Conservation (phyloP, 2,888 invertebrate species). For the Holacanthella duospinosa region DNA sequence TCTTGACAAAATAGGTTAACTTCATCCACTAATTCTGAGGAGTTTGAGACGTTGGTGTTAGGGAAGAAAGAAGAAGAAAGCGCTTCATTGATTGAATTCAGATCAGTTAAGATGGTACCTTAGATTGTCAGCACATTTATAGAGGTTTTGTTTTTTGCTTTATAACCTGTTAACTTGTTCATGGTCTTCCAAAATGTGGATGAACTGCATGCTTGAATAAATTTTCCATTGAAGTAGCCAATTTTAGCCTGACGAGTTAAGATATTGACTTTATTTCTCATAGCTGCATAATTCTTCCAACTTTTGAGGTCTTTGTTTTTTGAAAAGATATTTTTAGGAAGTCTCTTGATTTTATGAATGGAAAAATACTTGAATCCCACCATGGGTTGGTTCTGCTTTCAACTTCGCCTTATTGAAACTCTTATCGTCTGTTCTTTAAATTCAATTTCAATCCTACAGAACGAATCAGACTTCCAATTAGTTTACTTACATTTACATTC, state of each 20-base stretch:
- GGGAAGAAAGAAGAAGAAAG: neutral
- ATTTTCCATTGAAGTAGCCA: neutral
- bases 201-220: neutral
- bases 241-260: neutral
- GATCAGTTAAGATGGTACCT: neutral
- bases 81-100: neutral
- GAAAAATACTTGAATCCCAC: neutral
- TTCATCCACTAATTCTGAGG: neutral
- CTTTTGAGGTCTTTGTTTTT: neutral
- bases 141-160: neutral
- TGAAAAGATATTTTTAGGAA: neutral
- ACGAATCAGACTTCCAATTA: too few relatives aligned
- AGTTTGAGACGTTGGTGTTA: neutral
- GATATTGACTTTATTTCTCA: neutral
- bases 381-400: neutral
- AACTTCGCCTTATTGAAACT: too few relatives aligned
- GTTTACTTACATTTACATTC: too few relatives aligned
- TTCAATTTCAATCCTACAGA: too few relatives aligned
- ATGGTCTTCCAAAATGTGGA: neutral
- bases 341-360: neutral
- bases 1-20: neutral
- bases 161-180: neutral
- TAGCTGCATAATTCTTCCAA: neutral
- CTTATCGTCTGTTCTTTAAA: too few relatives aligned
- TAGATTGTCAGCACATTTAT: neutral